phyloP scores from a whole-genome alignment of 2,797 vertebrate genomes.

The Pelobates cultripes region DNA sequence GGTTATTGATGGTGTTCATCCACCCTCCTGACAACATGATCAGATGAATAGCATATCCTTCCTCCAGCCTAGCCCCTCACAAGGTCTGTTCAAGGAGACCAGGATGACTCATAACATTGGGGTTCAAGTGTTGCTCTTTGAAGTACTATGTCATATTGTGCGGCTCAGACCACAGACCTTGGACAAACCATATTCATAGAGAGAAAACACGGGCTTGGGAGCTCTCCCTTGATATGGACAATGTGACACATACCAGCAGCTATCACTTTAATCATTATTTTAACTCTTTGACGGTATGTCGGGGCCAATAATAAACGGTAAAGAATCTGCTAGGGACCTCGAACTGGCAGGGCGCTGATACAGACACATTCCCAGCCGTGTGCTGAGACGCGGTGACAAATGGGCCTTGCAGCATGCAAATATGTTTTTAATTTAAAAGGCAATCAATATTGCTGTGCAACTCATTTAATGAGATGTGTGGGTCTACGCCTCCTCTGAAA shows the following conservation, averaged over 20 bases:
- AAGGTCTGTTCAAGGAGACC: conserved; percentile 83
- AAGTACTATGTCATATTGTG: conserved; percentile 18
- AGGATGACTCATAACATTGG: conserved; percentile 38
- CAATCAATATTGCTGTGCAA: conserved; percentile 47
- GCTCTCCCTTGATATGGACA: conserved; percentile 4
- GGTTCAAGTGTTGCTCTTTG: conserved; percentile 32
- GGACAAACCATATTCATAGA: background rate
- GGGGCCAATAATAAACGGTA: conserved; percentile 15
- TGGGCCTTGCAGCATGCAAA: conserved; percentile 47
- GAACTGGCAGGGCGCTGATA: conserved; percentile 22
- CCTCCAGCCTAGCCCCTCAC: conserved; percentile 67
- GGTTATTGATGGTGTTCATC: conserved; percentile 84
- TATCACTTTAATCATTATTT: conserved; percentile 2
- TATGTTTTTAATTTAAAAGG: conserved; percentile 56
- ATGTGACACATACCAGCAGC: background rate
- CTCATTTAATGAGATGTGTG: conserved; percentile 27
- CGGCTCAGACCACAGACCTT: conserved; percentile 15
- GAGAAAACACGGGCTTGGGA: background rate
- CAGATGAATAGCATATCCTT: conserved; percentile 81
- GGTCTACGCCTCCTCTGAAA: conserved; percentile 14
- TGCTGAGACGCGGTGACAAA: conserved; percentile 42
- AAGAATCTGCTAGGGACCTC: conserved; percentile 5
- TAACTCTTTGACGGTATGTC: conserved; percentile 24
- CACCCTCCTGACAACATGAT: conserved; percentile 73
- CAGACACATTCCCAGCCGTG: background rate